phyloP scores from a whole-genome alignment of 2,797 vertebrate species.

The Diceros bicornis region DNA sequence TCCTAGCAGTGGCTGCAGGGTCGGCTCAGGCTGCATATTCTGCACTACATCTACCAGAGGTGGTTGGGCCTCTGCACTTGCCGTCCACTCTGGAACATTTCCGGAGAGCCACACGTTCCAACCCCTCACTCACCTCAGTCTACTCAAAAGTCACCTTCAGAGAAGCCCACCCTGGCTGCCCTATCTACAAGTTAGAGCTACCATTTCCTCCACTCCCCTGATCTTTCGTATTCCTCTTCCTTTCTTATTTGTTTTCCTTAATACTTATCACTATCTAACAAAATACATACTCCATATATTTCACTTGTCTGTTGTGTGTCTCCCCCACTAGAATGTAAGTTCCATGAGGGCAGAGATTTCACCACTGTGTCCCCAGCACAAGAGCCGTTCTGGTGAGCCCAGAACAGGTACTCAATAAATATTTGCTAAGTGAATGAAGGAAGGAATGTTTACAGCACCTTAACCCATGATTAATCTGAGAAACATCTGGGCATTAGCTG shows the following conservation, averaged over 20 bases:
- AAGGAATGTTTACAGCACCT: neutral
- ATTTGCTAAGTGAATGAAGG: neutral
- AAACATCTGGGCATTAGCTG: neutral
- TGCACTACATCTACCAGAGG: neutral
- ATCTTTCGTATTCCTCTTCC: neutral
- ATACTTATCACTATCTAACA: neutral
- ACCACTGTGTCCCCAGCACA: neutral
- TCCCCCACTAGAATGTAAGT: neutral
- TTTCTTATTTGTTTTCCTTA: neutral
- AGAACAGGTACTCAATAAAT: neutral
- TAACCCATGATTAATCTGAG: neutral
- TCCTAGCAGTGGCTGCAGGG: neutral
- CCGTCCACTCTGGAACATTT: neutral
- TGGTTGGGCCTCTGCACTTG: neutral
- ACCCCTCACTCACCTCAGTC: neutral
- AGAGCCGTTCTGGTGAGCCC: neutral
- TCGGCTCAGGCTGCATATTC: neutral
- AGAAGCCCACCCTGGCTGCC: neutral
- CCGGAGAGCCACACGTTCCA: neutral
- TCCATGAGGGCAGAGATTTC: neutral
- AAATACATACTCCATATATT: neutral
- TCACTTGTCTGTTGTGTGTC: neutral
- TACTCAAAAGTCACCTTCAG: neutral
- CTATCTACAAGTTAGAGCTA: neutral
- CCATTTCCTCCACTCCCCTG: neutral